Evolutionary conservation across 2,113 vertebrate species (phyloP).

Genomic region (Tachysurus fulvidraco): DNA sequence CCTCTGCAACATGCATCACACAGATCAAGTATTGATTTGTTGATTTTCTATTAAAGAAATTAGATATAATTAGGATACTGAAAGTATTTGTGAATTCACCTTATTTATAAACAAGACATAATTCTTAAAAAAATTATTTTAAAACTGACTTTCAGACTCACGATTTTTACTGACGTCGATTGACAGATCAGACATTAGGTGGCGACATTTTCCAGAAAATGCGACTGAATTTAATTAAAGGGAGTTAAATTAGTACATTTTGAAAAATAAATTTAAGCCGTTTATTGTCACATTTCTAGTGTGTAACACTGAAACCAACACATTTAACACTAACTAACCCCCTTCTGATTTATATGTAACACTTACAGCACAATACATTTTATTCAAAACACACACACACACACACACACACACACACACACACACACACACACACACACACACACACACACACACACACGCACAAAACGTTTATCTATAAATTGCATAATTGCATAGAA

Average conservation of each 20-base stretch:
- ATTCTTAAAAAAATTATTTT: neutral
- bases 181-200: conserved; percentile 38
- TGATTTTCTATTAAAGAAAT: neutral
- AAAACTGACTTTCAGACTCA: neutral
- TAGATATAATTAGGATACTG: neutral
- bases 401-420: no score
- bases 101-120: neutral
- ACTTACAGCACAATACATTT: neutral
- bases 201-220: conserved; percentile 14
- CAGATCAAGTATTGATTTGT: neutral
- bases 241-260: neutral
- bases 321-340: neutral
- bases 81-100: neutral
- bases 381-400: neutral
- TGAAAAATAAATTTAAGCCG: neutral
- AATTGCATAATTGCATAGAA: neutral
- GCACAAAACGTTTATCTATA: no score
- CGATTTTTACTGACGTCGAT: neutral
- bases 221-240: neutral
- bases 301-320: neutral
- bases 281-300: neutral
- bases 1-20: neutral
- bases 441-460: no score
- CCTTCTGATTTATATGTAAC: neutral
- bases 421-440: no score